Conservation (phyloP, 2,888 invertebrate genomes). For the Ctenicera cuprea region DNA sequence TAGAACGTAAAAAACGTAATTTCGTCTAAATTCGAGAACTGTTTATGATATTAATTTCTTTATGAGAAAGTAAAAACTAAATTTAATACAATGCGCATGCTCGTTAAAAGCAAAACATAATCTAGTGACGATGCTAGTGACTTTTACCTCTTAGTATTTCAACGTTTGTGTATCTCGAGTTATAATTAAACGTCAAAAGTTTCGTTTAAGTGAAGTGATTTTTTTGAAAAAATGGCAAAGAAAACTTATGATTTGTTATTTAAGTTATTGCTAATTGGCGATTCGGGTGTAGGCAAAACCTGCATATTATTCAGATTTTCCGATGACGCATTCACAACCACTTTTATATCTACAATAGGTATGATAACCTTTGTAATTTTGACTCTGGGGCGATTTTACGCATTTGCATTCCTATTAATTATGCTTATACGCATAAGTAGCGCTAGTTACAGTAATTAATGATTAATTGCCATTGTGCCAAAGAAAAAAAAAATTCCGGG, state of each 20-base stretch:
- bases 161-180: constrained; percentile 6
- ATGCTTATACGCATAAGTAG: not conserved
- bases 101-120: not conserved
- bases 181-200: constrained; percentile 56
- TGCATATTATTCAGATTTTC: constrained; percentile 96
- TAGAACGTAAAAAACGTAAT: no score
- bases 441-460: not conserved
- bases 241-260: constrained; percentile 96
- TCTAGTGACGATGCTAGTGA: not conserved
- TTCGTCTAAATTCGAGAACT: no score
- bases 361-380: constrained; percentile 69
- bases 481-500: not conserved
- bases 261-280: constrained; percentile 93
- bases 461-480: no score
- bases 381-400: not conserved
- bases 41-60: no score
- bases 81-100: no score
- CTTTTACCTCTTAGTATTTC: not conserved
- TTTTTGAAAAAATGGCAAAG: constrained; percentile 85
- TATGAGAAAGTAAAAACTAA: no score
- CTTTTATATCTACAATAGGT: constrained; percentile 98
- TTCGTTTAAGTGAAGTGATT: constrained; percentile 24
- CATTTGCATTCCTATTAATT: constrained; percentile 5
- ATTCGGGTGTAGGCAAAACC: constrained; percentile 96
- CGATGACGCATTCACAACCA: constrained; percentile 95